Conservation (phyloP, 2,113 vertebrate genomes). For the Laticauda colubrina region DNA sequence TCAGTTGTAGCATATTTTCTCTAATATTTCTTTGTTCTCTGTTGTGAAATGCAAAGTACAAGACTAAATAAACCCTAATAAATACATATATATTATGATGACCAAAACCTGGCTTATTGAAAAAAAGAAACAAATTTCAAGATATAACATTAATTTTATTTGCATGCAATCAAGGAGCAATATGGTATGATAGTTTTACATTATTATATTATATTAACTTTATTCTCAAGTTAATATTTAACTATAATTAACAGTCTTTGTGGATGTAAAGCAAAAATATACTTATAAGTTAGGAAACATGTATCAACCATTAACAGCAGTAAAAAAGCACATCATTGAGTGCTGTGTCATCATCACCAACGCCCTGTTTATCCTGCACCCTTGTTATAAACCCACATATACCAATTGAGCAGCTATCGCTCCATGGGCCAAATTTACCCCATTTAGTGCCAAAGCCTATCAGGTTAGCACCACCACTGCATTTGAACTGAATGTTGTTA, state of each 20-base stretch:
- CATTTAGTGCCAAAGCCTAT: constrained; percentile 43
- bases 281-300: neutral
- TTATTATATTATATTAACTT: too few relatives aligned
- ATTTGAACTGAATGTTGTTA: constrained; percentile 61
- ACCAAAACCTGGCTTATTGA: too few relatives aligned
- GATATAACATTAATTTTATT: too few relatives aligned
- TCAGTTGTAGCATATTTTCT: neutral
- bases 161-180: too few relatives aligned
- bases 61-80: neutral
- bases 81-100: too few relatives aligned
- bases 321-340: constrained; percentile 58
- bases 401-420: constrained; percentile 34
- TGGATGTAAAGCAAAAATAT: neutral
- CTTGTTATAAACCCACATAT: constrained; percentile 57
- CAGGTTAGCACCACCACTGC: constrained; percentile 45
- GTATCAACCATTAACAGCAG: constrained; percentile 47
- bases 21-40: neutral
- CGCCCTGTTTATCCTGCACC: constrained; percentile 21
- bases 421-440: constrained; percentile 60
- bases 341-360: constrained; percentile 48
- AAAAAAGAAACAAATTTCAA: too few relatives aligned
- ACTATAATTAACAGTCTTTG: neutral
- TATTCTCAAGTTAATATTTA: neutral
- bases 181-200: too few relatives aligned
- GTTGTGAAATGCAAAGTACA: neutral